These are phyloP conservation scores for Spongilla lacustris DNA, from an alignment of 37 sponge, comb jelly and placozoan species.

Conservation along the genomic window DNA sequence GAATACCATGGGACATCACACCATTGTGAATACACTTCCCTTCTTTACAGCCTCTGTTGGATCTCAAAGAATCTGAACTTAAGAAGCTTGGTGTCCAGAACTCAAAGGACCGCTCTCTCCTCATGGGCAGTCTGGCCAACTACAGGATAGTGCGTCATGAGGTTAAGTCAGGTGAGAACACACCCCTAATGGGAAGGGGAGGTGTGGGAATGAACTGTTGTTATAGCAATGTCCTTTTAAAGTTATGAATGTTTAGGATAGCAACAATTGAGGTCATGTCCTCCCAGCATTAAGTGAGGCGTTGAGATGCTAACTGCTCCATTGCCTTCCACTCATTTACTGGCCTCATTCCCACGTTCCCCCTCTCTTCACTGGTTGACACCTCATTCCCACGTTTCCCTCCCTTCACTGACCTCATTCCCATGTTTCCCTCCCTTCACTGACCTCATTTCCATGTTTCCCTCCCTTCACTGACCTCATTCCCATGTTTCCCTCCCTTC, in stretches of 20 bases:
- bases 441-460: background rate
- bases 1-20: background rate
- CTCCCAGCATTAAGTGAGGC: too few species aligned
- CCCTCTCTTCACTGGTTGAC: background rate
- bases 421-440: background rate
- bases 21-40: background rate
- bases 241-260: background rate
- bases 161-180: background rate
- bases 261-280: background rate
- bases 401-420: background rate
- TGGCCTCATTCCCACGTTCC: background rate
- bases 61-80: slow-evolving; percentile 32
- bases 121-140: slow-evolving; percentile 55
- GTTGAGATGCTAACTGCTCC: too few species aligned
- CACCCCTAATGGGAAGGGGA: background rate
- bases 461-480: background rate
- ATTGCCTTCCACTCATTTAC: background rate
- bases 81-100: slow-evolving; percentile 63
- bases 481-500: background rate
- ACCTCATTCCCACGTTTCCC: background rate
- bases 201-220: too few species aligned
- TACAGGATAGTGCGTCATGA: slow-evolving; percentile 12
- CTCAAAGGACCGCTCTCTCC: slow-evolving; percentile 49
- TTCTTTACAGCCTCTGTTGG: slow-evolving; percentile 37
- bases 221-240: too few species aligned